phyloP scores from a whole-genome alignment of 2,797 vertebrate genomes.

The Sparidentex hasta region DNA sequence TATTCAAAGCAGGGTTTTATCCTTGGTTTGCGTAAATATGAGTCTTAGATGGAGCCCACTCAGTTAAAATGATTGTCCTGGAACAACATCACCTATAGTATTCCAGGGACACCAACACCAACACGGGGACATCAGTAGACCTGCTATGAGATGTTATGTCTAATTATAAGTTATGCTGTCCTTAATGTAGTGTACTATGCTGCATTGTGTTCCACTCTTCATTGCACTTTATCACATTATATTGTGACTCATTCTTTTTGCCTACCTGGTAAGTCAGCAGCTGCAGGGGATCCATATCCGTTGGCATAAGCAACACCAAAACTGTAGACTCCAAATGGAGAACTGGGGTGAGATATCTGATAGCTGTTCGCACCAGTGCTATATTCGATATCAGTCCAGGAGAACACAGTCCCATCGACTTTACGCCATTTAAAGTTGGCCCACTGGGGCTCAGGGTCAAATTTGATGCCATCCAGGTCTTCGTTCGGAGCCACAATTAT shows the following conservation, averaged over 20 bases:
- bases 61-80: too few species aligned
- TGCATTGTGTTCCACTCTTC: accelerated
- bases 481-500: constrained; percentile 66
- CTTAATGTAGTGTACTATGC: too few species aligned
- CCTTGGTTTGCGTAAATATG: too few species aligned
- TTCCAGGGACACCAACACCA: too few species aligned
- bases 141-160: too few species aligned
- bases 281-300: constrained; percentile 75
- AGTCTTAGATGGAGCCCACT: too few species aligned
- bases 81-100: too few species aligned
- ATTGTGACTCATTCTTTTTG: not conserved
- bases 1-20: too few species aligned
- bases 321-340: constrained; percentile 74
- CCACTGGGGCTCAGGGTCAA: constrained; percentile 57
- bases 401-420: constrained; percentile 73
- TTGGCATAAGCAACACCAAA: constrained; percentile 61
- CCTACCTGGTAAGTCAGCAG: constrained; percentile 48
- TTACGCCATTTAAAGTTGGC: constrained; percentile 55
- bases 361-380: constrained; percentile 28
- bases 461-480: constrained; percentile 30
- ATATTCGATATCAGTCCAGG: constrained; percentile 72
- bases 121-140: too few species aligned
- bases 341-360: constrained; percentile 39
- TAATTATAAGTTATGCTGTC: too few species aligned
- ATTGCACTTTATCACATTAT: not conserved